A percentile compares a stretch with the other conserved stretches of the same genome.
Conservation (phyloP, 2,113 vertebrate species). For the Manacus vitellinus region DNA sequence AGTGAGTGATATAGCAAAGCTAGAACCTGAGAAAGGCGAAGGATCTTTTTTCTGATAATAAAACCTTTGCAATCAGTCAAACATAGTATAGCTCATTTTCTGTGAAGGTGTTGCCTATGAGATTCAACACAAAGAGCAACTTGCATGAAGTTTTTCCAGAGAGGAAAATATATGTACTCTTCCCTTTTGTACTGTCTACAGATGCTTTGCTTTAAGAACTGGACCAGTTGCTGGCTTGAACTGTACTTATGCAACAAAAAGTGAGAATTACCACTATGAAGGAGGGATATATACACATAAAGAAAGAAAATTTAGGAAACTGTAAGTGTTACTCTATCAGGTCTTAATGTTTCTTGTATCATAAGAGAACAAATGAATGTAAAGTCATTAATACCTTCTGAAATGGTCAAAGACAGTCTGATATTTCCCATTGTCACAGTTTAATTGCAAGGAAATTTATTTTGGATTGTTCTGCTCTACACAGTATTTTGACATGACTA, state of each 20-base stretch:
- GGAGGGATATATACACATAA: neutral
- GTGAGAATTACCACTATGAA: accelerated
- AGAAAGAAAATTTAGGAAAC: neutral
- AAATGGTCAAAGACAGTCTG: neutral
- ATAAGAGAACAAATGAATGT: neutral
- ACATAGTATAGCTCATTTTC: neutral
- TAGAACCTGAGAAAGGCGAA: neutral
- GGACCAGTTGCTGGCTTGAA: neutral
- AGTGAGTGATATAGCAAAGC: neutral
- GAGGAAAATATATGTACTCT: neutral
- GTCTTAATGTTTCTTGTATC: neutral
- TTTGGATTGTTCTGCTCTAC: neutral
- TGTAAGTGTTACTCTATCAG: neutral
- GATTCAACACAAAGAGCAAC: neutral
- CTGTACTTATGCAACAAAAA: neutral
- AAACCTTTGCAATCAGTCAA: neutral
- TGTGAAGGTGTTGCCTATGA: neutral
- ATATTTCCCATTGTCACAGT: neutral
- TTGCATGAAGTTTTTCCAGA: neutral
- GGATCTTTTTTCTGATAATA: neutral
- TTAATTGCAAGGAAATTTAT: neutral
- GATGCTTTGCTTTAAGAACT: neutral
- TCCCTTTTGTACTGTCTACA: neutral
- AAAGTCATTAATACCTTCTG: neutral
- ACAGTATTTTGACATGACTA: neutral